Evolutionary conservation across 2,113 vertebrate species (phyloP), one percentile per base, ranked within the genome.

Genomic region (Ailurus styani): DNA sequence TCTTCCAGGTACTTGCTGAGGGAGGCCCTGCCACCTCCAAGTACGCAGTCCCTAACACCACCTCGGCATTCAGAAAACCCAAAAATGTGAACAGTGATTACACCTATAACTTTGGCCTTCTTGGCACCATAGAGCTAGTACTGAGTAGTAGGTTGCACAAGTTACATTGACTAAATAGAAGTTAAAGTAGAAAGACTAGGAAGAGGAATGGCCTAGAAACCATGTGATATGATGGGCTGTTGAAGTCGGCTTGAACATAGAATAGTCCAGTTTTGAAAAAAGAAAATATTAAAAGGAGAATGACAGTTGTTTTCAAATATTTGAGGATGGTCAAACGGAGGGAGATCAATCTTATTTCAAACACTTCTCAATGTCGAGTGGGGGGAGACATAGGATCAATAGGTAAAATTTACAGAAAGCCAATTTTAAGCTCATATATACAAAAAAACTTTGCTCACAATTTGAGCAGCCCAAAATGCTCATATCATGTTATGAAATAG

Each of bases 91-190:
- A 27, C 6, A 54, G 25, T 14, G 6, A 57, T 47, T 2, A 25
- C 3, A 64, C 9, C 31, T 87, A 3, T 54, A 20, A 66, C 29
- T 81, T 62, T 34, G 89, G 42, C 47, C 27, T 47, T 60, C 29
- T n/a, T 42, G 40, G 14, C 54, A 4, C 9, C 34, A 0, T 4
- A 45, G 50, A 2, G 8, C 9, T 18, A 23, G 3, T 64, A 18
- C 47, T 55, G 70, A 40, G 62, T 2, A 23, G 20, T n/a, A 9
- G 3, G 15, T 3, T 18, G 3, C 17, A 37, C 68, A 81, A 78
- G 37, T 55, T n/a, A 37, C 6, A 0, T 7, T 21, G 40, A 75
- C 29, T 18, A 66, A 37, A 25, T n/a, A 21, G 21, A 54, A 70
- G 37, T 77, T 50, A 85, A 55, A 68, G 23, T 11, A 66, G n/a